Base-by-base conservation (phyloP, 2,113 vertebrate genomes). In the Clarias gariepinus region DNA sequence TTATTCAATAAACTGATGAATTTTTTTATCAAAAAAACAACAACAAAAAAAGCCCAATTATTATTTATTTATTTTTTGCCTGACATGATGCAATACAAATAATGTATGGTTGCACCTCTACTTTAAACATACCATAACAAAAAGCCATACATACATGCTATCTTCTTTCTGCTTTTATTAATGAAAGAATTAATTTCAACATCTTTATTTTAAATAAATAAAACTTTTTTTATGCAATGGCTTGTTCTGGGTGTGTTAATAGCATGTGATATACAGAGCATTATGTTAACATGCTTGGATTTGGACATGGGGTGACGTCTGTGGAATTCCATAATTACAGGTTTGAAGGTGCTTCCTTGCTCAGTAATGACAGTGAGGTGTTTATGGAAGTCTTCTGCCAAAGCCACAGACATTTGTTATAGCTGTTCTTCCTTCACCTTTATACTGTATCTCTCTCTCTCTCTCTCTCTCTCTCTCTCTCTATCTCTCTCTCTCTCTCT, bases 301-400 rank as follows among this genome's bases (percentile, higher is more conserved):
- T 79, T 1, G 9, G 77, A 19, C 21, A 79, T 12, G 77, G 2
- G 55, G 21, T 1, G 28, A 79, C 7, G 23, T 79, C 58, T 55
- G 21, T 30, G 28, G 57, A 33, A 79, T 57, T 79, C 53, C 55
- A 57, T 58, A 79, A 79, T 79, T 58, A 21, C 77, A 79, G 77
- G n/a, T 30, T 57, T 78, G 52, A 55, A 78, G 15, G 28, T 9
- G n/a, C 28, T 78, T 78, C 52, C 15, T 78, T n/a, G 28, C 28
- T 9, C 74, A 78, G 52, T 25, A 78, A 55, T 55, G 52, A 78
- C 52, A 78, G 23, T 0, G 52, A 78, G 74, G 47, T 28, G n/a
- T 79, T 78, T 78, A 8, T 30, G 76, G 6, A 30, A 55, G 52
- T 78, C 74, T 4, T 53, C 74, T 78, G 74, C 74, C 74, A 78